Percentiles rank a stretch among this genome's conserved stretches.
Conservation (phyloP, 2,113 vertebrate genomes). For the Morphnarchus princeps region DNA sequence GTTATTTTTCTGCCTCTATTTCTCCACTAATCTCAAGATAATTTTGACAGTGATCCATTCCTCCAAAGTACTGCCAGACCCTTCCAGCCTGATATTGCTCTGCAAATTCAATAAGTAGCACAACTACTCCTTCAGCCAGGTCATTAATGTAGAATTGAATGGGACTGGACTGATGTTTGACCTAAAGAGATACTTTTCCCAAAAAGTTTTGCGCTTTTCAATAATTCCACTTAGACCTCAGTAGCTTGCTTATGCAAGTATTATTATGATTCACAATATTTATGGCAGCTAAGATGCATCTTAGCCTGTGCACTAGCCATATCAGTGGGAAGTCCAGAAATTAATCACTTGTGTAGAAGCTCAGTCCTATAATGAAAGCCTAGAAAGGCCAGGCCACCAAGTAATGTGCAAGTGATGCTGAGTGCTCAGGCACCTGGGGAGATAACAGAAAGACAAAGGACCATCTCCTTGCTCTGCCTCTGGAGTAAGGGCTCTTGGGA, state of each 20-base stretch:
- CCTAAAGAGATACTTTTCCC: not conserved
- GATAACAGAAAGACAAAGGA: not conserved
- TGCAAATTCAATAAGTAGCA: not conserved
- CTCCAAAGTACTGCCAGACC: not conserved
- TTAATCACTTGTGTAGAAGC: not conserved
- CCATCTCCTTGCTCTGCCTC: not conserved
- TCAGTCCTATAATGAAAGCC: not conserved
- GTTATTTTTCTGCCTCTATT: not conserved
- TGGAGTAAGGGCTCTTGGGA: not conserved
- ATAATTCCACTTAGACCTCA: not conserved
- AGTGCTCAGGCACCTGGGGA: not conserved
- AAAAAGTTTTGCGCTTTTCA: not conserved
- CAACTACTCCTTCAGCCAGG: not conserved
- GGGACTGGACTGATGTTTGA: not conserved
- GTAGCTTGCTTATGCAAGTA: not conserved
- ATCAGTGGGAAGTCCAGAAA: not conserved
- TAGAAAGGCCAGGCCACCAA: not conserved
- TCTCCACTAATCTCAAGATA: not conserved
- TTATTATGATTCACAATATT: not conserved
- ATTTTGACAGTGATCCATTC: constrained; percentile 32
- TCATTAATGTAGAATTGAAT: not conserved
- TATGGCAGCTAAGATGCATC: not conserved
- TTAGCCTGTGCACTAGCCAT: not conserved
- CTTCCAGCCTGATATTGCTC: not conserved
- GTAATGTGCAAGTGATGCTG: not conserved